These are phyloP conservation scores for Glaucopsyche alexis DNA, from an alignment of 2,888 invertebrate species.

Conservation along the genomic window DNA sequence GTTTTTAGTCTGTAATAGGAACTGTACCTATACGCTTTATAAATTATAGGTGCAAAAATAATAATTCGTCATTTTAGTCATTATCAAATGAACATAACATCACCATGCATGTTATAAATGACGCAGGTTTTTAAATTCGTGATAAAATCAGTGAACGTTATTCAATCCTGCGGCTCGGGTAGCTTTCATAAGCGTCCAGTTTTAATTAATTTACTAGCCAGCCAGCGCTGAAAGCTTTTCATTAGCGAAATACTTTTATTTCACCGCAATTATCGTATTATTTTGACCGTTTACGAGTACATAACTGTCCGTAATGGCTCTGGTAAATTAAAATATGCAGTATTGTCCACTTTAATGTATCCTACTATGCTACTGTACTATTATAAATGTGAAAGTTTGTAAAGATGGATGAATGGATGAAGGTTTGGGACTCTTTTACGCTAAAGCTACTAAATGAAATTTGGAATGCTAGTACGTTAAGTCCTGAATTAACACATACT, in stretches of 20 bases:
- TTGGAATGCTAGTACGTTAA: neutral
- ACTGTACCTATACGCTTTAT: no score
- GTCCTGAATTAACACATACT: no score
- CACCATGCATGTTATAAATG: neutral
- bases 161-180: neutral
- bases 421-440: no score
- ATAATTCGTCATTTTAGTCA: no score
- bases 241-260: slow-evolving; percentile 12
- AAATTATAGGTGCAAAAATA: no score
- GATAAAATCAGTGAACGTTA: neutral
- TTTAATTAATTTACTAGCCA: slow-evolving; percentile 23
- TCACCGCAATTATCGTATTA: slow-evolving; percentile 12
- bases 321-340: neutral
- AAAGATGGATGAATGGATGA: no score
- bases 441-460: neutral
- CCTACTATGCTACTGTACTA: neutral
- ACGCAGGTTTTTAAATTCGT: neutral
- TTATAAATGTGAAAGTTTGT: neutral
- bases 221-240: slow-evolving; percentile 10
- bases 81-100: neutral
- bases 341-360: neutral
- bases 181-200: slow-evolving; percentile 33
- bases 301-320: neutral
- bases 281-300: neutral
- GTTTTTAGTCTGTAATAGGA: no score